Base-by-base conservation (phyloP, 2,113 vertebrate species). In the Falcunculus frontatus region DNA sequence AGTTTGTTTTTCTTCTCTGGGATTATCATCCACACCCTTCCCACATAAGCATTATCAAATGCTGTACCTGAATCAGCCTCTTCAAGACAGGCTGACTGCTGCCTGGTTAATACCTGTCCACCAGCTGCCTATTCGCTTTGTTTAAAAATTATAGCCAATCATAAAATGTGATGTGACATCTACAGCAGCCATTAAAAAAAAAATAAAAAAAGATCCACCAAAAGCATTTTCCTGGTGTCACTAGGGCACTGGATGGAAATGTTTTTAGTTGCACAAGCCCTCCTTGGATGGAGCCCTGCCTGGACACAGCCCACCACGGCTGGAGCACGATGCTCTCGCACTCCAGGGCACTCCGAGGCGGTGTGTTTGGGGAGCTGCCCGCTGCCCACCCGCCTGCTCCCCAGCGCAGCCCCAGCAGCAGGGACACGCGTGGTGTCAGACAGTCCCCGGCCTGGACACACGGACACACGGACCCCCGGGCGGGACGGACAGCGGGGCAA, bases 351-450 rank as follows among this genome's bases (percentile, higher is more conserved):
- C 57, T 55, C 67, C 0, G 16, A 78, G n/a, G 47, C 17, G 6
- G 20, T 3, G 8, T 6, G 47, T 62, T 90, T 22, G 44, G 39
- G 69, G 37, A 60, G 63, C 75, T 60, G 32, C 47, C 72, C 20
- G 64, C 78, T 53, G n/a, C 62, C 72, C 37, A 39, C 53, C 69
- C 46, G 44, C 76, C 64, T 25, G 55, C 49, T 69, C 16, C 83
- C 27, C 47, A 14, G 57, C 6, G 1, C 64, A 29, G 49, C 74
- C 26, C 50, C 70, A 3, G 1, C 63, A 17, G 2, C 49, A 25
- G 84, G 64, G 70, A 41, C 22, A 7, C 3, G 3, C 33, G 2
- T 4, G 19, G 9, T 1, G 3, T 5, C 65, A 7, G 27, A 2
- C 8, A 0, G 37, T 25, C 21, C 18, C 88, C 12, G 4, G 65